A percentile compares a stretch with the other conserved stretches of the same genome.
Evolutionary conservation across 2,888 invertebrate genomes (phyloP).

Genomic region (Drosophila anomelani): DNA sequence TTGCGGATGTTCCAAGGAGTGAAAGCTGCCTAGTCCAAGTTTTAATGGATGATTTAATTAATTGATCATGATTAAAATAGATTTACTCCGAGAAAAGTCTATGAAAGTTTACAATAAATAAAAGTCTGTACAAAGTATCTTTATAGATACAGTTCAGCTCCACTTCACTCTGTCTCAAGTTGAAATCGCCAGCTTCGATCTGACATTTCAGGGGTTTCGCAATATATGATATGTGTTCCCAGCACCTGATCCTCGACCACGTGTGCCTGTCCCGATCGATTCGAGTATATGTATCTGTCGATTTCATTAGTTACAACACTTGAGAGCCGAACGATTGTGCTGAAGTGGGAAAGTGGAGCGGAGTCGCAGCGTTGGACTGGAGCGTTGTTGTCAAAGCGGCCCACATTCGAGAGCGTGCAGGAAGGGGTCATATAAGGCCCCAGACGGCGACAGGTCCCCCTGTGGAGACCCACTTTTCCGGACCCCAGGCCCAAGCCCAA

Average conservation of each 20-base stretch:
- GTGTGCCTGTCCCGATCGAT: constrained; percentile 48
- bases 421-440: constrained; percentile 46
- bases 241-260: constrained; percentile 61
- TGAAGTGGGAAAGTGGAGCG: constrained; percentile 61
- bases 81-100: background rate
- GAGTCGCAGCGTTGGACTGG: constrained; percentile 1
- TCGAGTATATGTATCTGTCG: constrained; percentile 15
- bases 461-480: constrained; percentile 13
- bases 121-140: background rate
- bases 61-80: constrained; percentile 1
- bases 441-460: constrained; percentile 29
- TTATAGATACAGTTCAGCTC: background rate
- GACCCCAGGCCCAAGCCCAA: constrained; percentile 20
- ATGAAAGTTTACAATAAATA: background rate
- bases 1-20: background rate
- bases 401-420: constrained; percentile 32
- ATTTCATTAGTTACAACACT: constrained; percentile 66
- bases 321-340: constrained; percentile 54
- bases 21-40: background rate
- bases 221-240: constrained; percentile 9
- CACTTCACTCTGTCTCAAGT: background rate
- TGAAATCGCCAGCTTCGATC: constrained; percentile 12
- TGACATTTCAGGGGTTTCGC: constrained; percentile 33
- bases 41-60: background rate
- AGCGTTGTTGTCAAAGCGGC: constrained; percentile 37